These are phyloP conservation scores for Drosophila kanapiae DNA, from an alignment of 1,140 invertebrate genomes.

Conservation along the genomic window DNA sequence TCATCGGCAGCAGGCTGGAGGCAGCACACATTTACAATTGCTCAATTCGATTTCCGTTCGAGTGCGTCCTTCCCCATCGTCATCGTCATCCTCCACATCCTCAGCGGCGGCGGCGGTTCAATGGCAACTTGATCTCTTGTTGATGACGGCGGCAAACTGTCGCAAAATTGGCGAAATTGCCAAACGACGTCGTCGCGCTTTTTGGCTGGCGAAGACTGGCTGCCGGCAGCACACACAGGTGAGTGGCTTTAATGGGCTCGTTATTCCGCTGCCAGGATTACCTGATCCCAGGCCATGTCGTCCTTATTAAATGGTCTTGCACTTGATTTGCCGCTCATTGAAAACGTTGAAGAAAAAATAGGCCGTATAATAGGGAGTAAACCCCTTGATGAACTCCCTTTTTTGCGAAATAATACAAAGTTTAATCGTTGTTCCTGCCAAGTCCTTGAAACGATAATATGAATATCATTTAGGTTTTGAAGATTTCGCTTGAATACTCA, in stretches of 20 bases:
- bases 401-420: background rate
- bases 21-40: constrained; percentile 70
- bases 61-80: constrained; percentile 57
- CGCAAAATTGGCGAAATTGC: constrained; percentile 63
- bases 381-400: background rate
- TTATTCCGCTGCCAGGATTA: constrained; percentile 57
- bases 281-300: background rate
- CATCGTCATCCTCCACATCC: constrained; percentile 13
- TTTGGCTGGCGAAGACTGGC: constrained; percentile 10
- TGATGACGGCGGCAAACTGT: constrained; percentile 78
- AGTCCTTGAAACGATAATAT: background rate
- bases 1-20: constrained; percentile 53
- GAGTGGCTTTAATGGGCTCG: constrained; percentile 79
- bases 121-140: constrained; percentile 80
- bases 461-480: background rate
- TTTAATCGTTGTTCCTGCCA: background rate
- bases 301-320: constrained; percentile 50
- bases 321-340: constrained; percentile 81
- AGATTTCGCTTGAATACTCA: background rate
- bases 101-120: constrained; percentile 44
- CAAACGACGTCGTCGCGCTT: constrained; percentile 65
- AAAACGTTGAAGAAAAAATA: constrained; percentile 44
- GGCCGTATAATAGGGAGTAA: background rate
- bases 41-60: constrained; percentile 84
- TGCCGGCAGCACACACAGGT: constrained; percentile 52